Evolutionary conservation across 2,797 vertebrate genomes (phyloP).

Genomic region (Rhynchonycteris naso): DNA sequence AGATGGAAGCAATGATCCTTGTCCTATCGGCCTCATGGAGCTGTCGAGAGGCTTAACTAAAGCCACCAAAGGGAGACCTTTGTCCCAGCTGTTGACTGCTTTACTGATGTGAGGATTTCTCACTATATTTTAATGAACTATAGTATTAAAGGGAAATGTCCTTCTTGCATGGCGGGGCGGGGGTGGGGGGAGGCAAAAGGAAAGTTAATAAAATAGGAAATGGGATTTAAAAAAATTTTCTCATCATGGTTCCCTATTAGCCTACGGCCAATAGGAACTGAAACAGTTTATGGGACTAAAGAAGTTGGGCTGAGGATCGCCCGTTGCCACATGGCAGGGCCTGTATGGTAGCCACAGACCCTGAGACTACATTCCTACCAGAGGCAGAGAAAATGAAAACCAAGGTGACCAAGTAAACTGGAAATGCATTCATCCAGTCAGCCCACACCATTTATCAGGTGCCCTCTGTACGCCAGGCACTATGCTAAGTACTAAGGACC

Average conservation of each 20-base stretch:
- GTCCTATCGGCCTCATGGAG: neutral
- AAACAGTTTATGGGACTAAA: neutral
- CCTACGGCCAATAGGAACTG: neutral
- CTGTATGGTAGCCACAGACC: neutral
- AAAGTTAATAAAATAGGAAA: constrained; percentile 35
- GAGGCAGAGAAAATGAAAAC: neutral
- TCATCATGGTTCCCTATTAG: neutral
- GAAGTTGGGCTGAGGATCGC: neutral
- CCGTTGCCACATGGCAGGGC: rapidly evolving
- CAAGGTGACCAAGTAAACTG: neutral
- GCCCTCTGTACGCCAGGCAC: neutral
- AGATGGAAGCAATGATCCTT: neutral
- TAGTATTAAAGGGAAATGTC: neutral
- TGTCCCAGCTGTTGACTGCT: neutral
- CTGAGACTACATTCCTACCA: neutral
- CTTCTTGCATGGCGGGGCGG: neutral
- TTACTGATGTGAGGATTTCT: neutral
- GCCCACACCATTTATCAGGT: neutral
- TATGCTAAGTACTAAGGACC: neutral
- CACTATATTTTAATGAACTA: neutral
- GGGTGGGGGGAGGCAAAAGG: neutral
- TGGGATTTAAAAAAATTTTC: neutral
- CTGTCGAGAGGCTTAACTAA: neutral
- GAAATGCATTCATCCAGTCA: neutral
- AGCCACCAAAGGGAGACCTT: neutral